Base-by-base conservation (phyloP, 2,888 invertebrate genomes). In the Megaustenia siamemsis region DNA sequence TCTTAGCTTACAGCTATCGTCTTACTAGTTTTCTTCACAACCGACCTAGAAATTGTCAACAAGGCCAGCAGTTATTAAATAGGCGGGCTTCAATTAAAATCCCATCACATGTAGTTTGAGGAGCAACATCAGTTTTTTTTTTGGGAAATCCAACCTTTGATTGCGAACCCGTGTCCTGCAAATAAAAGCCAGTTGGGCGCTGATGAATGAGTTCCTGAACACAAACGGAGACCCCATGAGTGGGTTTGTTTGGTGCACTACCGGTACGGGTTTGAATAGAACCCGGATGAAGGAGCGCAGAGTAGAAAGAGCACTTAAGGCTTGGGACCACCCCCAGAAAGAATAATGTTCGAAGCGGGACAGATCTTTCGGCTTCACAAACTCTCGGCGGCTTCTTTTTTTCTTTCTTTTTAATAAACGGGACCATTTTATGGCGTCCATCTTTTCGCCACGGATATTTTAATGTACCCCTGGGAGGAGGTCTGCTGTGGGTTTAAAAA, bases 11-110 rank as follows among this genome's bases (percentile, higher is more conserved):
- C 35, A 24, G 40, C 60, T 60, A 77, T 77, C 60, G 66, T 66
- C 78, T 78, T 63, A 66, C 78, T n/a, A n/a, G 4, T 43, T 24
- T 53, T 5, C 35, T 66, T 60, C 18, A 40, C n/a, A 53, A 66
- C 43, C 78, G 66, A 66, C 24, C 28, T 21, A 43, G 78, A 63
- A 63, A 66, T 78, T 78, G 78, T 78, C 66, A 78, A 78, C 66
- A 78, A 12, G 40, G 45, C 28, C 8, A 63, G 45, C 66, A 66
- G 66, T 32, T 78, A 63, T 66, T 78, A 78, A 78, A 66, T 43
- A 66, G 78, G 78, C 78, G 78, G 43, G 28, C 12, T 78, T 63
- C 60, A 63, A 78, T 78, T 78, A 78, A 78, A 78, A 78, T 66
- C 78, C 63, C 78, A 78, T 78, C 78, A 43, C 43, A 32, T 78